These are phyloP conservation scores for Meteorus sp. DNA, from an alignment of 1,140 invertebrate genomes.

Conservation along the genomic window DNA sequence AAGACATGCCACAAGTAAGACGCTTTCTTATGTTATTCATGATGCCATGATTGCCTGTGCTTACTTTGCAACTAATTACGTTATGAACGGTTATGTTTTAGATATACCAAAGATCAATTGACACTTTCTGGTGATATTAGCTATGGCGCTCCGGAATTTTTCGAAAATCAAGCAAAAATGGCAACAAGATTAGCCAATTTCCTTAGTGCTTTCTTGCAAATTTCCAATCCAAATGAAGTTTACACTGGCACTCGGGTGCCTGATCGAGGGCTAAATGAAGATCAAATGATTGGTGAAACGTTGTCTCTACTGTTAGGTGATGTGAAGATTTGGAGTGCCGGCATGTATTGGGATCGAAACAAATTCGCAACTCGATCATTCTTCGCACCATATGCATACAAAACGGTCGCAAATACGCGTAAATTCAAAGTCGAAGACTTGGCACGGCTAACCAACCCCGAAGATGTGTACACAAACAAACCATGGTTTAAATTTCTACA, in stretches of 20 bases:
- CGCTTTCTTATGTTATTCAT: no score
- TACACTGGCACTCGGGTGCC: constrained; percentile 91
- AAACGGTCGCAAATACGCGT: constrained; percentile 78
- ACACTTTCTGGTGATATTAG: constrained; percentile 80
- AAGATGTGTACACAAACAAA: constrained; percentile 81
- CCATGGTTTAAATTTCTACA: constrained; percentile 87
- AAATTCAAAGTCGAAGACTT: constrained; percentile 89
- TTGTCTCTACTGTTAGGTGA: constrained; percentile 88
- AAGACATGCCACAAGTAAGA: constrained; percentile 70
- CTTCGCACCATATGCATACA: constrained; percentile 95
- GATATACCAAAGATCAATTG: constrained; percentile 73
- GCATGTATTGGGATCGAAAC: constrained; percentile 93
- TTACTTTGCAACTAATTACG: no score
- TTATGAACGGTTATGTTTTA: constrained; percentile 47
- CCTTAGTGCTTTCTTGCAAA: constrained; percentile 90
- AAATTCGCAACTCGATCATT: constrained; percentile 91
- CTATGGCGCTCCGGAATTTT: constrained; percentile 84
- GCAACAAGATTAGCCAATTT: constrained; percentile 93
- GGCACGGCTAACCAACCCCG: constrained; percentile 75
- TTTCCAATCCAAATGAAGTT: constrained; percentile 90
- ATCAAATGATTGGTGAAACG: constrained; percentile 94
- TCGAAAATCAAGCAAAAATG: constrained; percentile 94
- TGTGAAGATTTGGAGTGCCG: constrained; percentile 87
- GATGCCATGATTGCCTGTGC: no score
- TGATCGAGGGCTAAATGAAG: constrained; percentile 85